Conservation (phyloP, 2,113 vertebrate genomes). For the Sturnira hondurensis region DNA sequence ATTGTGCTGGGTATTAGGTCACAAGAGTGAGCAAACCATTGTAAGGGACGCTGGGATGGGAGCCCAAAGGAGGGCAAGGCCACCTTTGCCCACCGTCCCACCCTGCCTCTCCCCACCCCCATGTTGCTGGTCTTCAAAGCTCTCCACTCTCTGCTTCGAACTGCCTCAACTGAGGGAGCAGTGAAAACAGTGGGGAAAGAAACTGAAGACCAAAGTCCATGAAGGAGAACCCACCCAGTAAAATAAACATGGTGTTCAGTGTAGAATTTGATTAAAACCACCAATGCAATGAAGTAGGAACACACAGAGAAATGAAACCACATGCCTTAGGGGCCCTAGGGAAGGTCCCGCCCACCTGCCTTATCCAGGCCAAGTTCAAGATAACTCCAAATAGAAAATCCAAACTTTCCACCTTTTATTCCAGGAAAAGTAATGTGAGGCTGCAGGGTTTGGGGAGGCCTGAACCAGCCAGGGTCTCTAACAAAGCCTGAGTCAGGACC, state of each 20-base stretch:
- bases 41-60: rapidly evolving
- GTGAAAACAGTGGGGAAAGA: neutral
- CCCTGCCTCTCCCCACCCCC: too few species aligned
- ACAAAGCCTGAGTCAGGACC: neutral
- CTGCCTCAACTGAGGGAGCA: neutral
- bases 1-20: neutral
- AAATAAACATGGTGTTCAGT: neutral
- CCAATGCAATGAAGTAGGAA: neutral
- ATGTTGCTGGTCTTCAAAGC: neutral
- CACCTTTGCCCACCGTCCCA: neutral
- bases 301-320: neutral
- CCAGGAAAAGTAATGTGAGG: neutral
- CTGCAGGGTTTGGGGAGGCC: neutral
- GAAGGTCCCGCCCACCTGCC: neutral
- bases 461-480: neutral
- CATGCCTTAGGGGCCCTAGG: neutral
- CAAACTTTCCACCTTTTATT: neutral
- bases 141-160: neutral
- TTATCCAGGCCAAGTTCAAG: neutral
- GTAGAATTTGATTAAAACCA: neutral
- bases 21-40: neutral
- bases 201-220: neutral
- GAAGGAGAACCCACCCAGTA: neutral
- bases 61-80: rapidly evolving
- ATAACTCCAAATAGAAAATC: neutral